Base-by-base conservation (phyloP, 92 coral and sea anemone species). In the Nematostella vectensis region DNA sequence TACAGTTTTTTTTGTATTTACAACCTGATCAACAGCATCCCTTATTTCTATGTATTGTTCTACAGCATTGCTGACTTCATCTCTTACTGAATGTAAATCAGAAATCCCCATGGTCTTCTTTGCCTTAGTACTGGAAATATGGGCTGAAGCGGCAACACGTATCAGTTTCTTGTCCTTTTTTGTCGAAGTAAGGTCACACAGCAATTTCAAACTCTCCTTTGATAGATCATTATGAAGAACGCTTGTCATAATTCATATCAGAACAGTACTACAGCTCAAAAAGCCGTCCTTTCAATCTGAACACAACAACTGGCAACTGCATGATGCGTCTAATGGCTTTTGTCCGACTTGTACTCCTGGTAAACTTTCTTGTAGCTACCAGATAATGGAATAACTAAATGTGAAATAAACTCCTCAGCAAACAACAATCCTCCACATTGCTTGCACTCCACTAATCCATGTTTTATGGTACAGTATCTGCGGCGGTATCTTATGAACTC, bases 261-360 rank as follows among this genome's bases (percentile, higher is more conserved):
- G 15, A 36, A 36, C 8, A 8, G 15, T 36, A 36, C 42, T 8
- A 36, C 42, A 8, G 8, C 15, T 36, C 9, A 8, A 15, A 36
- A 36, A 8, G 9, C 42, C 15, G 42, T 8, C 42, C 42, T 36
- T 36, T 36, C 42, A 36, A 36, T 36, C 15, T 8, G 8, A 78
- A 51, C 11, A 78, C 69, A 40, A 65, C 79, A 42, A 78, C 69
- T 25, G 85, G 79, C 10, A 78, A 59, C 29, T 71, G 79, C 85
- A 71, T 78, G 15, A 71, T 50, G 20, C 74, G 69, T 20, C 70
- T 72, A 22, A 78, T 61, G n/a, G 79, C 85, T 58, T 36, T 36
- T 63, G 30, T 49, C 59, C 22, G 58, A 63, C 20, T 51, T 33
- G 48, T 50, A 63, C 59, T 63, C 23, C 26, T 24, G 57, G 51